Evolutionary conservation across 2,797 vertebrate genomes (phyloP), one percentile per base, ranked within the genome.

Genomic region (Schizopygopsis malacanthus): DNA sequence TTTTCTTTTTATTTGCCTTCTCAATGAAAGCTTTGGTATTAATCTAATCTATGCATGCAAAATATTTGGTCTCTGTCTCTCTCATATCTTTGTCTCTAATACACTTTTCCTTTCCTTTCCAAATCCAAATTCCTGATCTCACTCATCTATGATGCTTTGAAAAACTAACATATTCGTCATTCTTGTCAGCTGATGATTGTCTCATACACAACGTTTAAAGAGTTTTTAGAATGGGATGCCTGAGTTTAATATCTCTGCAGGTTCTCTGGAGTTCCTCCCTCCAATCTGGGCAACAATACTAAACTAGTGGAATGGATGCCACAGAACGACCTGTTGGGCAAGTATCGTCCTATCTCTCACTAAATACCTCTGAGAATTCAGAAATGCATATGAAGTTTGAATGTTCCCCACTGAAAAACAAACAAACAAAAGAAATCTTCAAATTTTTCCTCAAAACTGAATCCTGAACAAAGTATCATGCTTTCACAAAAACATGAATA

Each of bases 261-360:
- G 91, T 99, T 98, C 95, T 98, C 98, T 84, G 98, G 98, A 91
- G 95, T 95, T 76, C 96, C 96, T 87, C 98, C 98, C 54, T 95
- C 92, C 92, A 99, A 98, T 93, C 96, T 99, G 82, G 97, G 98
- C 87, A 98, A 97, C 93, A 99, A 99, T 91, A 99, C 98, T 9
- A 99, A 97, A 91, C 97, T 99, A 47, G 97, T 99, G 89, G 98
- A 99, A 70, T 99, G 98, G 98, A 94, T 99, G 95, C 98, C 98
- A 22, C 98, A 99, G 91, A 99, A 99, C 6, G 98, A 99, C 91
- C 94, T 99, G 82, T 94, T 99, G 86, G 98, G 98, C 99, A 90
- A 97, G 97, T 94, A 65, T 43, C 6, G 45, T 43, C 0, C 11
- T 28, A 18, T 25, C 2, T 25, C 47, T 13, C 15, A 43, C 4